These are phyloP conservation scores for Epizoanthus ramosus DNA, from an alignment of 92 coral and sea anemone genomes.

Conservation along the genomic window DNA sequence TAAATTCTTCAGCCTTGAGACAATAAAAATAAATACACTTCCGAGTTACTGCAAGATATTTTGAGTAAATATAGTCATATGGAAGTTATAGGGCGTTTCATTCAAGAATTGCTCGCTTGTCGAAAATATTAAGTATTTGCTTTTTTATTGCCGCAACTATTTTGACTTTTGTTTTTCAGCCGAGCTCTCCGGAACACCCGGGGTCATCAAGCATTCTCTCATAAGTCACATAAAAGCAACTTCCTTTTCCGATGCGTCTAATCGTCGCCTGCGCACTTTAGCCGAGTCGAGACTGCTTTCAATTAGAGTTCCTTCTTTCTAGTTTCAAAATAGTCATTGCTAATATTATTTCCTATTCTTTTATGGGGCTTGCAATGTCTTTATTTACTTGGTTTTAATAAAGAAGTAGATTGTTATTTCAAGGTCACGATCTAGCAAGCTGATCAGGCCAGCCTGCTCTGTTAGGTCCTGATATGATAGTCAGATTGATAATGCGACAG, in stretches of 20 bases:
- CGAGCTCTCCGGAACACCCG: neutral
- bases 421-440: too few relatives aligned
- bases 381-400: neutral
- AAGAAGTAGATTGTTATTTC: neutral
- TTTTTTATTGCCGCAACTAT: conserved; percentile 7
- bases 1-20: too few relatives aligned
- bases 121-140: neutral
- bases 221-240: conserved; percentile 9
- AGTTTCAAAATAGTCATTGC: neutral
- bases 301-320: neutral
- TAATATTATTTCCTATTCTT: neutral
- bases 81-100: neutral
- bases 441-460: neutral
- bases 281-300: too few relatives aligned
- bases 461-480: neutral
- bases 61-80: neutral
- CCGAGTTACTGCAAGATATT: neutral
- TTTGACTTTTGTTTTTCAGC: conserved; percentile 1
- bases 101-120: conserved; percentile 1
- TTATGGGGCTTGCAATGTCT: neutral
- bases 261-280: neutral
- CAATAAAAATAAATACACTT: too few relatives aligned
- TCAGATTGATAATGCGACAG: neutral
- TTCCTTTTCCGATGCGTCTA: conserved; percentile 1
- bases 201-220: neutral